Conservation (phyloP, 2,888 invertebrate species). For the Toxonevra muliebris region DNA sequence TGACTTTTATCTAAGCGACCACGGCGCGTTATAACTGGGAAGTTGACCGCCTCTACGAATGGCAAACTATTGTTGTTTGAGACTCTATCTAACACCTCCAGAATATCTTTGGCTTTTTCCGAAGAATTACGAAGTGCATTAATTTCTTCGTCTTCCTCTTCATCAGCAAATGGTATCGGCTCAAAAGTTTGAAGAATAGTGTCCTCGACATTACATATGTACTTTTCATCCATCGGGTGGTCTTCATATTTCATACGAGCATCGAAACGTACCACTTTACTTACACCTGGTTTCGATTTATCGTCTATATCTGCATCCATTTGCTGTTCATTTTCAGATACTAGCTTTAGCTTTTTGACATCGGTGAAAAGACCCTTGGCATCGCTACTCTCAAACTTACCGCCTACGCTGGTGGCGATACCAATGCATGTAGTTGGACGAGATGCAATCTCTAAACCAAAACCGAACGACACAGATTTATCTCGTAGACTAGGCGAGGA, state of each 20-base stretch:
- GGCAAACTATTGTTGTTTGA: constrained; percentile 26
- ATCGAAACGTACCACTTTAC: constrained; percentile 65
- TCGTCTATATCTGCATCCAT: constrained; percentile 16
- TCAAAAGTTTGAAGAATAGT: constrained; percentile 64
- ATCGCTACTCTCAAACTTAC: constrained; percentile 41
- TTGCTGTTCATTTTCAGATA: constrained; percentile 36
- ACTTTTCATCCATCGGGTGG: constrained; percentile 61
- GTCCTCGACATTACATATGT: constrained; percentile 63
- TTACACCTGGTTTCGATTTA: constrained; percentile 60
- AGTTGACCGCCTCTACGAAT: constrained; percentile 57
- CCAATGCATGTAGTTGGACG: constrained; percentile 75
- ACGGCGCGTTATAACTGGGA: constrained; percentile 53
- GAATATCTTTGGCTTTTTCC: constrained; percentile 42
- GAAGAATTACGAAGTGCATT: constrained; percentile 47
- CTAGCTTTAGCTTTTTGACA: constrained; percentile 47
- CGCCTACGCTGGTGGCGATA: constrained; percentile 58
- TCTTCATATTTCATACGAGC: constrained; percentile 62
- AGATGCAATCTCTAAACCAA: constrained; percentile 75
- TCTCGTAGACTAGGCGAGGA: constrained; percentile 73
- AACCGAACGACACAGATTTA: constrained; percentile 81
- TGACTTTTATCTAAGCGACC: constrained; percentile 81
- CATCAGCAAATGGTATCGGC: constrained; percentile 64
- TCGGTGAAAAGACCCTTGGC: constrained; percentile 45
- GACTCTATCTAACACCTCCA: constrained; percentile 43
- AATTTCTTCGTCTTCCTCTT: constrained; percentile 50